Evolutionary conservation across 2,113 vertebrate species (phyloP).

Genomic region (Platysteira castanea): DNA sequence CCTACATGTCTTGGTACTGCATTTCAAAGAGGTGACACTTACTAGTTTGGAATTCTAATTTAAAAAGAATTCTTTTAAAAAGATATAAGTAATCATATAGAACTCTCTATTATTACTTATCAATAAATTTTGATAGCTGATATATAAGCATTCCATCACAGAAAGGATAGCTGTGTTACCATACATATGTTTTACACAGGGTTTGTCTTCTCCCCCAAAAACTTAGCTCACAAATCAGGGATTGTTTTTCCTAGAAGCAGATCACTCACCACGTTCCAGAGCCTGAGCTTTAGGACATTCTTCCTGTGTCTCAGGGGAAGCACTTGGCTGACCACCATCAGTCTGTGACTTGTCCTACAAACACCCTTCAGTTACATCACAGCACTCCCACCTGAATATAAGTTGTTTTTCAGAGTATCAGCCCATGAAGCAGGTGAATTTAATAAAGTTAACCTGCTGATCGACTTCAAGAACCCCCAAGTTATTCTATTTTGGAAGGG

Average conservation of each 20-base stretch:
- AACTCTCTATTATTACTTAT: too few species aligned
- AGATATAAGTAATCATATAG: not conserved
- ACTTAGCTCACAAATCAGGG: not conserved
- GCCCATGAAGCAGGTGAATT: not conserved
- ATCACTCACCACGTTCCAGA: not conserved
- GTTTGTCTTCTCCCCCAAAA: not conserved
- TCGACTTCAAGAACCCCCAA: not conserved
- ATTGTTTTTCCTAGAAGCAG: not conserved
- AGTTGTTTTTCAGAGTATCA: not conserved
- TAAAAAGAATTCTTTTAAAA: not conserved
- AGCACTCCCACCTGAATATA: not conserved
- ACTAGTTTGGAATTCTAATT: not conserved
- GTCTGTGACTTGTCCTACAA: not conserved
- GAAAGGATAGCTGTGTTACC: not conserved
- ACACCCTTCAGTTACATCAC: accelerated
- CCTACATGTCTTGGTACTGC: not conserved
- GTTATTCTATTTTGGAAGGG: not conserved
- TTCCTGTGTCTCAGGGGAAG: not conserved
- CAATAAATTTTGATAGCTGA: not conserved
- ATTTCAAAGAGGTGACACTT: not conserved
- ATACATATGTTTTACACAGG: not conserved
- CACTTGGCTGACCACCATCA: not conserved
- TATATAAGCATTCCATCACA: not conserved
- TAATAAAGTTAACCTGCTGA: not conserved
- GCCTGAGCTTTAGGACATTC: not conserved